These are phyloP conservation scores for Enhydra lutris DNA, from an alignment of 2,113 vertebrate species.

Conservation along the genomic window DNA sequence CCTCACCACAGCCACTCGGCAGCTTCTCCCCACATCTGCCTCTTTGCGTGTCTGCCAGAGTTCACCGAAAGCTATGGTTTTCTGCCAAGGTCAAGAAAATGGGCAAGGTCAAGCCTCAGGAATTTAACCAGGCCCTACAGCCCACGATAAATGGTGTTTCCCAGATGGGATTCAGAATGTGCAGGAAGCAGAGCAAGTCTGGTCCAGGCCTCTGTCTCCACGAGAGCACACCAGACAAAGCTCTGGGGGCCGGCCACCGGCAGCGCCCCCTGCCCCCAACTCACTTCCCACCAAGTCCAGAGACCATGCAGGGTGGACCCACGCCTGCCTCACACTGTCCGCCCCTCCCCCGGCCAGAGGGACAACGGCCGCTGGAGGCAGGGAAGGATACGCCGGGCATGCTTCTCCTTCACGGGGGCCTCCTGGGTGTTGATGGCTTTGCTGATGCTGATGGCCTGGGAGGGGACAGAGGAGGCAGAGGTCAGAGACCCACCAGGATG, in stretches of 20 bases:
- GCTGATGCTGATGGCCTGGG: slow-evolving; percentile 95
- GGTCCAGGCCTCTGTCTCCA: background rate
- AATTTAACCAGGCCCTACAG: background rate
- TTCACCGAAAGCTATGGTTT: background rate
- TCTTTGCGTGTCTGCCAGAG: rapidly evolving
- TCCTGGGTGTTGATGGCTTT: slow-evolving; percentile 96
- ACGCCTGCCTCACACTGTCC: rapidly evolving
- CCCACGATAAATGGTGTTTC: background rate
- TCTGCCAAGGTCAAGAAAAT: background rate
- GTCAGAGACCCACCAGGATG: background rate
- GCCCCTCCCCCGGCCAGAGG: background rate
- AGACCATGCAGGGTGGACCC: rapidly evolving
- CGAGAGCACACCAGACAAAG: background rate
- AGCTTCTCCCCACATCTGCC: background rate
- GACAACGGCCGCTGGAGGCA: rapidly evolving
- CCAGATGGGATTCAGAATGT: background rate
- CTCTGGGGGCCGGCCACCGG: rapidly evolving
- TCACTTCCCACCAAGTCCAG: background rate
- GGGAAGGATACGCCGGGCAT: slow-evolving; percentile 96
- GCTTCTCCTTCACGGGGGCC: slow-evolving; percentile 97
- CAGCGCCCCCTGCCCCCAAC: rapidly evolving
- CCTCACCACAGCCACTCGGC: background rate
- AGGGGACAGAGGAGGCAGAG: rapidly evolving
- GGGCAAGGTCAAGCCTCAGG: background rate
- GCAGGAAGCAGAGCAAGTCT: background rate